Percentiles rank a stretch among this genome's conserved stretches.
Conservation (phyloP, 2,888 invertebrate species). For the Tenthredo livida region DNA sequence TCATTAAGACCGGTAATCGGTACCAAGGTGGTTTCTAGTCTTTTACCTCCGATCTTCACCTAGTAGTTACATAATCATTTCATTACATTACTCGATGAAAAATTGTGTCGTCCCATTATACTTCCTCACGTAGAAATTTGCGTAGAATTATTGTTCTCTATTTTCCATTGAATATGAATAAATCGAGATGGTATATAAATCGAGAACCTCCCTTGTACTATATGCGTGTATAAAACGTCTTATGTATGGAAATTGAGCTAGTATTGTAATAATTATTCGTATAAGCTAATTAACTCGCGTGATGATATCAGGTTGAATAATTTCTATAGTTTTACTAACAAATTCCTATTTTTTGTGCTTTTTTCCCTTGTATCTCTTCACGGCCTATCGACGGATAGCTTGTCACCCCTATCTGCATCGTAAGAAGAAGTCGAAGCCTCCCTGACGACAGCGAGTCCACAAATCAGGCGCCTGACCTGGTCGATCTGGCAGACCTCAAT, state of each 20-base stretch:
- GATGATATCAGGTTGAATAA: not conserved
- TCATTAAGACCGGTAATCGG: not conserved
- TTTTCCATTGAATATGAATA: not conserved
- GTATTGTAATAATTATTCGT: not conserved
- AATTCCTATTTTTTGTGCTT: constrained; percentile 28
- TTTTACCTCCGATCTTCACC: not conserved
- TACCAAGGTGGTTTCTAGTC: not conserved
- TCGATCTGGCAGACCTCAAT: constrained; percentile 69
- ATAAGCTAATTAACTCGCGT: not conserved
- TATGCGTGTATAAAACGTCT: not conserved
- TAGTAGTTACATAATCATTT: not conserved
- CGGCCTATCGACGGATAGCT: constrained; percentile 60
- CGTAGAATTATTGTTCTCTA: not conserved
- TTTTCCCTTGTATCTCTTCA: constrained; percentile 25
- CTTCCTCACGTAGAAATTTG: not conserved
- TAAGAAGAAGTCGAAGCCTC: constrained; percentile 71
- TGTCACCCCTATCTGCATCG: constrained; percentile 69
- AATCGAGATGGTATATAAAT: not conserved
- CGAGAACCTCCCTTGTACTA: not conserved
- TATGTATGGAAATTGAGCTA: not conserved
- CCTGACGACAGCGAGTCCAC: constrained; percentile 71
- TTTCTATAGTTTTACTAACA: constrained; percentile 13
- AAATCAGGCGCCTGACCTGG: constrained; percentile 67
- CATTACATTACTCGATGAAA: not conserved
- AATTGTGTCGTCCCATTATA: not conserved